Conservation (phyloP, 2,113 vertebrate species). For the Lutjanus erythropterus region DNA sequence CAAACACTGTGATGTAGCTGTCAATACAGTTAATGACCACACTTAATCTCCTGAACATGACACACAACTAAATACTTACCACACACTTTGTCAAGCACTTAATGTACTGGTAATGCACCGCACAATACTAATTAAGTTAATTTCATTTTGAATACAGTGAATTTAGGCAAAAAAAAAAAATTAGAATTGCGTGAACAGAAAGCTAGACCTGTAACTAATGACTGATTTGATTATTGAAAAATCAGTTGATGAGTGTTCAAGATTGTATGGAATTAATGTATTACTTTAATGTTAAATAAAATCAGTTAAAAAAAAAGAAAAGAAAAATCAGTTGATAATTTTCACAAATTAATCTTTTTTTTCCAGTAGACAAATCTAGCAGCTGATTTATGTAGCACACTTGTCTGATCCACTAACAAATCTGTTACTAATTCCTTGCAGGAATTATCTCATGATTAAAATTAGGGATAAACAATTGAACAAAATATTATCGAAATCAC, state of each 20-base stretch:
- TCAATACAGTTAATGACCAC: conserved; percentile 23
- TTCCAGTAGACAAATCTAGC: not conserved
- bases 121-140: not conserved
- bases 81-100: conserved; percentile 32
- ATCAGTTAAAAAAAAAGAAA: no score
- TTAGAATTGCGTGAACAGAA: not conserved
- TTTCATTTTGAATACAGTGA: not conserved
- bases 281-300: no score
- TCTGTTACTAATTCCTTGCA: not conserved
- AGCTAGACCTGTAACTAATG: not conserved
- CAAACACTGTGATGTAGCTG: conserved; percentile 31
- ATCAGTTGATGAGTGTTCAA: no score
- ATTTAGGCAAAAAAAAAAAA: not conserved
- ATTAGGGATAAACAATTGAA: no score
- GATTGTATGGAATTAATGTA: no score
- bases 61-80: conserved; percentile 31
- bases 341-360: not conserved
- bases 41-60: conserved; percentile 47
- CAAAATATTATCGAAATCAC: no score
- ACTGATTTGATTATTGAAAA: not conserved
- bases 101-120: conserved; percentile 25
- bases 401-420: not conserved
- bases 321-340: not conserved
- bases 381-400: not conserved
- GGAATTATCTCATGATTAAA: not conserved